Evolutionary conservation across 2,888 invertebrate genomes (phyloP).

Genomic region (Molanna angustata): DNA sequence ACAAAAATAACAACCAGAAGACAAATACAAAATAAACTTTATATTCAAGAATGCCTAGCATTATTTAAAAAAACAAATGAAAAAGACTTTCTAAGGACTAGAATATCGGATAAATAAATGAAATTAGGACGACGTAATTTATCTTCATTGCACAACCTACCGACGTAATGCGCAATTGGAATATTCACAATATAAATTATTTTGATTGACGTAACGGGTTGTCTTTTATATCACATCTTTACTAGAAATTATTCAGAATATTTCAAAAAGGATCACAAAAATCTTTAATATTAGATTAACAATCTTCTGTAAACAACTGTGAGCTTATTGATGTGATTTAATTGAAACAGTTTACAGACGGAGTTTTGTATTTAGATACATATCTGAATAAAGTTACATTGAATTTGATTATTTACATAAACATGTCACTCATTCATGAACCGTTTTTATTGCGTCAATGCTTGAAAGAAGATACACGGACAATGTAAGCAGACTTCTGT

Average conservation of each 20-base stretch:
- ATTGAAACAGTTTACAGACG: too few relatives aligned
- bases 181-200: conserved; percentile 8
- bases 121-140: too few relatives aligned
- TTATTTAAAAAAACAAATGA: conserved; percentile 16
- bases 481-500: too few relatives aligned
- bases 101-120: conserved; percentile 22
- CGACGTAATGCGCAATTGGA: conserved; percentile 1
- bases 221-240: too few relatives aligned
- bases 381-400: too few relatives aligned
- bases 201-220: background rate
- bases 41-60: conserved; percentile 20
- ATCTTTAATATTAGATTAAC: background rate
- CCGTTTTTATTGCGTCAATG: too few relatives aligned
- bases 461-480: too few relatives aligned
- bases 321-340: too few relatives aligned
- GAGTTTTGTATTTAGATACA: too few relatives aligned
- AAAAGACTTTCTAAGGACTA: conserved; percentile 27
- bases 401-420: too few relatives aligned
- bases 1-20: background rate
- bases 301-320: too few relatives aligned
- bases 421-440: too few relatives aligned
- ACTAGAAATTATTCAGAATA: background rate
- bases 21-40: background rate
- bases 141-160: conserved; percentile 25
- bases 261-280: background rate